Evolutionary conservation across 2,797 vertebrate genomes (phyloP).

Genomic region (Scarus forsteni): DNA sequence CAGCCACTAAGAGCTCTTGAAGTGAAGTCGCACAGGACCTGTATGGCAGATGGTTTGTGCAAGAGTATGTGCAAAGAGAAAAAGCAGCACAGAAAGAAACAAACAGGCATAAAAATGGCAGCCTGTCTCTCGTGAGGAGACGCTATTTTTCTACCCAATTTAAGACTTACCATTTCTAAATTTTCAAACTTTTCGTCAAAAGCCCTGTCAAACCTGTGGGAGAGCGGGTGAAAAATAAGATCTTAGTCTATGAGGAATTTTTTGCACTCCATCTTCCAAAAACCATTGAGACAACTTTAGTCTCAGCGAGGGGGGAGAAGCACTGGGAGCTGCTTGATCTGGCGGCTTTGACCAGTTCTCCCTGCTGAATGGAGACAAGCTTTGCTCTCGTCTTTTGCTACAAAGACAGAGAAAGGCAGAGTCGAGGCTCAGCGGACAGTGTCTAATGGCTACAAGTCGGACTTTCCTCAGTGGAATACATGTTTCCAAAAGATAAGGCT

Average conservation of each 20-base stretch:
- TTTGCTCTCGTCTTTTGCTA: conserved; percentile 55
- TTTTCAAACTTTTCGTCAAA: conserved; percentile 63
- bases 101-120: conserved; percentile 75
- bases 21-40: conserved; percentile 78
- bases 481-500: conserved; percentile 62
- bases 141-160: conserved; percentile 70
- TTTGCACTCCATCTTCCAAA: conserved; percentile 33
- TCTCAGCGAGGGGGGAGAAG: conserved; percentile 21
- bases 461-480: conserved; percentile 60
- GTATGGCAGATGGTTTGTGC: conserved; percentile 80
- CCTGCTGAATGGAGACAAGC: conserved; percentile 65
- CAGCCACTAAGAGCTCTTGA: conserved; percentile 78
- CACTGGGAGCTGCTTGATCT: conserved; percentile 66
- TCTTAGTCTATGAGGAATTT: conserved; percentile 44
- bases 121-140: conserved; percentile 62
- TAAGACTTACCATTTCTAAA: conserved; percentile 59
- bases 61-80: conserved; percentile 62
- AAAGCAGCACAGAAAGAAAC: conserved; percentile 64
- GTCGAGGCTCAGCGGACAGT: conserved; percentile 52
- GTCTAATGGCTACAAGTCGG: conserved; percentile 67
- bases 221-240: conserved; percentile 35
- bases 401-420: conserved; percentile 61
- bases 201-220: conserved; percentile 64
- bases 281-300: conserved; percentile 51
- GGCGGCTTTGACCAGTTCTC: conserved; percentile 63